A percentile compares a stretch with the other conserved stretches of the same genome.
Evolutionary conservation across 30 jellyfish, hydroid and myxozoan species (phyloP).

Genomic region (Pelagia noctiluca): DNA sequence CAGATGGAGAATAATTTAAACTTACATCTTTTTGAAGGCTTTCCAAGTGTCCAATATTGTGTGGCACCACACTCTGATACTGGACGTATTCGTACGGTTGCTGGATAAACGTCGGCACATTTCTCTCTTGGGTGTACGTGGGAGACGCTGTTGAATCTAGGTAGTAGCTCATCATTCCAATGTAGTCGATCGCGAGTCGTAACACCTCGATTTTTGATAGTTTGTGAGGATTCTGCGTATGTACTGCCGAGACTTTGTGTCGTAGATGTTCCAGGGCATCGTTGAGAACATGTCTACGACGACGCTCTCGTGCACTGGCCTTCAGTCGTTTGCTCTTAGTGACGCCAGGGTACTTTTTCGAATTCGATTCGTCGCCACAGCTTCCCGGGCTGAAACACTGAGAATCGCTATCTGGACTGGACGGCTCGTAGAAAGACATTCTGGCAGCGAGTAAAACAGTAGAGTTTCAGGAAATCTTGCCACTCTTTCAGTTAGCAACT

Average conservation of each 20-base stretch:
- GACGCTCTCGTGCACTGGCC: conserved; percentile 97
- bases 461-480: too few relatives aligned
- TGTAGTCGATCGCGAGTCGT: conserved; percentile 93
- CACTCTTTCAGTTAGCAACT: background rate
- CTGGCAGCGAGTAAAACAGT: background rate
- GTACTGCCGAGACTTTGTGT: conserved; percentile 76
- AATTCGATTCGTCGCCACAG: conserved; percentile 22
- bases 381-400: conserved; percentile 57
- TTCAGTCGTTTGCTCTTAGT: conserved; percentile 80
- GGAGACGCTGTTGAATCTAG: conserved; percentile 44
- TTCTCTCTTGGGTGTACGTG: background rate
- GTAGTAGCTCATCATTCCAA: conserved; percentile 79
- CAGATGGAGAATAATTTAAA: background rate
- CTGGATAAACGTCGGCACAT: background rate
- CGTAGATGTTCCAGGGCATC: conserved; percentile 89
- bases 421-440: conserved; percentile 49
- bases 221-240: conserved; percentile 80
- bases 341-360: conserved; percentile 17
- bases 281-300: conserved; percentile 92
- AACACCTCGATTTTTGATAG: conserved; percentile 91
- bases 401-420: conserved; percentile 74
- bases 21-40: background rate
- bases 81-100: conserved; percentile 10
- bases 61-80: background rate
- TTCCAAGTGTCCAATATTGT: background rate